Evolutionary conservation across 2,888 invertebrate species (phyloP).

Genomic region (Acanthopleura granulata): DNA sequence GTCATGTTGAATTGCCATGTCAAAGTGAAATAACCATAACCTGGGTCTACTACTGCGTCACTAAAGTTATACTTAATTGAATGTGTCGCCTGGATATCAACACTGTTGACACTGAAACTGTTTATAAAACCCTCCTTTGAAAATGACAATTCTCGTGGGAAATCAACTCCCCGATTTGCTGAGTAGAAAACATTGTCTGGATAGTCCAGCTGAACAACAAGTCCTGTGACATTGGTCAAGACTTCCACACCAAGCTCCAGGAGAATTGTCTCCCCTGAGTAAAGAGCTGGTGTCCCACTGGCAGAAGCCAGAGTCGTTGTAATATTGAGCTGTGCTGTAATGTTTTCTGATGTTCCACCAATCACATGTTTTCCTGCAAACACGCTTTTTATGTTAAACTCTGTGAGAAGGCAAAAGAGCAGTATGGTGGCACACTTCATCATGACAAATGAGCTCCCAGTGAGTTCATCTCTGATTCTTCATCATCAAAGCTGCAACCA

Average conservation of each 20-base stretch:
- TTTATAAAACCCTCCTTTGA: not conserved
- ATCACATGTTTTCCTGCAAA: not conserved
- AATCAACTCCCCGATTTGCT: not conserved
- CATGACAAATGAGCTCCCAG: too few relatives aligned
- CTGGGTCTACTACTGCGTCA: not conserved
- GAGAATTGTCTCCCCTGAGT: not conserved
- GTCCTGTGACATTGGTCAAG: not conserved
- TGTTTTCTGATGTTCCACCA: not conserved
- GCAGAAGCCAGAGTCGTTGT: not conserved
- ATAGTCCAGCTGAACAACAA: not conserved
- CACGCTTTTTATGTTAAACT: too few relatives aligned
- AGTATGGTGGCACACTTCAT: not conserved
- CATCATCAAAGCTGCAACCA: too few relatives aligned
- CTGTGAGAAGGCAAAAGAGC: too few relatives aligned
- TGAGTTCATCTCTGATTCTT: not conserved
- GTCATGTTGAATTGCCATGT: not conserved
- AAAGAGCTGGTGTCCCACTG: not conserved
- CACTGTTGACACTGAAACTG: not conserved
- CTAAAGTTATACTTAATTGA: not conserved
- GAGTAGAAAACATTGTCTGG: not conserved
- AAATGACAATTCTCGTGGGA: not conserved
- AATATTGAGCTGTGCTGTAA: constrained; percentile 10
- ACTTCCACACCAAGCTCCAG: not conserved
- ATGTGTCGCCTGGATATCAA: not conserved
- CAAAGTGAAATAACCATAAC: not conserved